Conservation (phyloP, 2,113 vertebrate genomes). For the Echinops telfairi region DNA sequence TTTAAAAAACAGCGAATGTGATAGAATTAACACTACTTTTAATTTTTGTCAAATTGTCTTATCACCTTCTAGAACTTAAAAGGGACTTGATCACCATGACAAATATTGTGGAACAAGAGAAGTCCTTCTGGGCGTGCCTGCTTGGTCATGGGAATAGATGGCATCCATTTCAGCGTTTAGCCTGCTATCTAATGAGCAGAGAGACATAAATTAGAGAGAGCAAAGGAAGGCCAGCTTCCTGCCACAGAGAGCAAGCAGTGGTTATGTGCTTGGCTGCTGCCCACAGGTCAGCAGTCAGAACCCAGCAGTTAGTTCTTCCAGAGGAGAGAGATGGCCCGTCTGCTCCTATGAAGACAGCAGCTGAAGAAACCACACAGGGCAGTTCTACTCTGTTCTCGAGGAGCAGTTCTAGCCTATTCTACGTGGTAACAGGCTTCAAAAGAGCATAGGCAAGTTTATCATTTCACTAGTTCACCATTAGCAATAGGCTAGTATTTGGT, state of each 20-base stretch:
- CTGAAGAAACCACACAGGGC: too few species aligned
- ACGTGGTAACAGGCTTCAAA: too few species aligned
- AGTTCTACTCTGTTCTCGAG: too few species aligned
- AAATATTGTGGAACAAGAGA: constrained; percentile 3
- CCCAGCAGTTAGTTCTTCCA: neutral
- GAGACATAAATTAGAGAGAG: constrained; percentile 42
- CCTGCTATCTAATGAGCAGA: constrained; percentile 62
- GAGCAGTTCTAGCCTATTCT: too few species aligned
- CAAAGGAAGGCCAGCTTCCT: constrained; percentile 5
- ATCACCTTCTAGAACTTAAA: constrained; percentile 36
- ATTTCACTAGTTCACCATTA: too few species aligned
- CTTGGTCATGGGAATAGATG: neutral
- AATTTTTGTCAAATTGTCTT: neutral
- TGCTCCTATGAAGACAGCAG: neutral
- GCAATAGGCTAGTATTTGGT: too few species aligned
- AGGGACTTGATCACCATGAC: neutral
- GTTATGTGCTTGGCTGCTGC: too few species aligned
- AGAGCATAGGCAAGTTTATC: too few species aligned
- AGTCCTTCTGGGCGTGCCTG: neutral
- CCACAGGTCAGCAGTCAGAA: neutral
- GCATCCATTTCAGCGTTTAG: constrained; percentile 56
- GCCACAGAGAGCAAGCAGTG: neutral
- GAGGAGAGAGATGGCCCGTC: neutral
- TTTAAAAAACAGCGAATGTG: constrained; percentile 27
- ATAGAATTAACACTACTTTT: neutral